A percentile compares a stretch with the other conserved stretches of the same genome.
These are phyloP conservation scores for Chrysolina oricalcia DNA, from an alignment of 2,888 invertebrate genomes.

Conservation along the genomic window DNA sequence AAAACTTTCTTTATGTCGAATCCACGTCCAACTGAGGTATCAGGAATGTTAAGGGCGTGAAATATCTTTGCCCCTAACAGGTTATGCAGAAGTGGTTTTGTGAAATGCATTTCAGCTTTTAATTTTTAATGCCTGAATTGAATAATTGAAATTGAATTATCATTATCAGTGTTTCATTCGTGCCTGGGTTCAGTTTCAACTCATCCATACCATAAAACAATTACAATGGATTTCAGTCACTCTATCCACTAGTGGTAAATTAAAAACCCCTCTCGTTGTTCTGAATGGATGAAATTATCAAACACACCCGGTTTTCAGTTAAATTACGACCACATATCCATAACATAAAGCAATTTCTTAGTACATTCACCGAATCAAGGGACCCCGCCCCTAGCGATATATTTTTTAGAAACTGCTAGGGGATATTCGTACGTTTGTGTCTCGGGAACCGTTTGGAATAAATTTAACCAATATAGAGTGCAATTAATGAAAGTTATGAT, in stretches of 20 bases:
- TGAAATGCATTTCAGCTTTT: too few relatives aligned
- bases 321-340: constrained; percentile 33
- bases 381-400: constrained; percentile 36
- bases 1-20: too few relatives aligned
- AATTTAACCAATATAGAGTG: constrained; percentile 37
- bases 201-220: too few relatives aligned
- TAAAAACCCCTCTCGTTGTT: not conserved
- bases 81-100: too few relatives aligned
- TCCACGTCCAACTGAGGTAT: too few relatives aligned
- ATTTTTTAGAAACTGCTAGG: constrained; percentile 35
- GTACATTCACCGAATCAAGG: constrained; percentile 41
- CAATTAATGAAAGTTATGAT: constrained; percentile 44
- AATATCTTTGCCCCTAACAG: too few relatives aligned
- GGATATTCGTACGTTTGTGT: constrained; percentile 31
- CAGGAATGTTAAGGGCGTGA: too few relatives aligned
- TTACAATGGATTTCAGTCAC: too few relatives aligned
- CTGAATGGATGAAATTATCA: not conserved
- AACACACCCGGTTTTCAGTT: not conserved
- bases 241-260: not conserved
- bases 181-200: too few relatives aligned
- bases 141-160: too few relatives aligned
- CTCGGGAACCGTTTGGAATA: constrained; percentile 28
- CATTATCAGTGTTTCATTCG: too few relatives aligned
- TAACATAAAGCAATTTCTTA: constrained; percentile 42
- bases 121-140: too few relatives aligned